phyloP scores from a whole-genome alignment of 2,113 vertebrate species.

The Talpa occidentalis region DNA sequence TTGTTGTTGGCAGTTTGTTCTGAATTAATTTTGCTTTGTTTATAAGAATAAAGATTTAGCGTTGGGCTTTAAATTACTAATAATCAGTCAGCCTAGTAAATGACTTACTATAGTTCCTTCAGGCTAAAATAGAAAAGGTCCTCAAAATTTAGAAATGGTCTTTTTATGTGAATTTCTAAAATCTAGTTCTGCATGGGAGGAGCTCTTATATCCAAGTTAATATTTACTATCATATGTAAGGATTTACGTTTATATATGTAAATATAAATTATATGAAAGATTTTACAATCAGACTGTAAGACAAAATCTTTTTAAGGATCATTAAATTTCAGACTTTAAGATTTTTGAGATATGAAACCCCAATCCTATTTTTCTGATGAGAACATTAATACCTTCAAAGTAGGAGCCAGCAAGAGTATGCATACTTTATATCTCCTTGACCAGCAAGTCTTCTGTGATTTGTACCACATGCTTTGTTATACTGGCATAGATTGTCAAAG shows the following conservation, averaged over 20 bases:
- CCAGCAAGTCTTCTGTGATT: neutral
- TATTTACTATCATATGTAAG: neutral
- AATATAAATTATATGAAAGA: neutral
- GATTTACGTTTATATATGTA: neutral
- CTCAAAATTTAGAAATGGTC: neutral
- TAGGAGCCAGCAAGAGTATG: neutral
- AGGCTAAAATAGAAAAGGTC: neutral
- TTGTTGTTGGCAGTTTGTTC: conserved; percentile 18
- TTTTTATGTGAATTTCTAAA: conserved; percentile 16
- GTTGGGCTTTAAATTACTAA: conserved; percentile 7
- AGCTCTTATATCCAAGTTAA: neutral
- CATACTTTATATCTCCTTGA: neutral
- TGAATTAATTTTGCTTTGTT: neutral
- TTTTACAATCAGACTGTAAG: neutral
- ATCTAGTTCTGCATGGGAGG: neutral
- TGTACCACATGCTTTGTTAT: neutral
- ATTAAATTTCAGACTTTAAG: neutral
- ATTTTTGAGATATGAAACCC: neutral
- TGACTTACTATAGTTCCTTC: neutral
- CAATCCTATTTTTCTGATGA: neutral
- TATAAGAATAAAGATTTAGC: conserved; percentile 21
- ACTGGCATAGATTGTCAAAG: neutral
- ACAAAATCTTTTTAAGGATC: neutral
- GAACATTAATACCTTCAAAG: neutral
- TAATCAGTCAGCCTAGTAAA: neutral